Evolutionary conservation across 2,113 vertebrate genomes (phyloP), one percentile per base, ranked within the genome.

Genomic region (Rousettus leschenaultii): DNA sequence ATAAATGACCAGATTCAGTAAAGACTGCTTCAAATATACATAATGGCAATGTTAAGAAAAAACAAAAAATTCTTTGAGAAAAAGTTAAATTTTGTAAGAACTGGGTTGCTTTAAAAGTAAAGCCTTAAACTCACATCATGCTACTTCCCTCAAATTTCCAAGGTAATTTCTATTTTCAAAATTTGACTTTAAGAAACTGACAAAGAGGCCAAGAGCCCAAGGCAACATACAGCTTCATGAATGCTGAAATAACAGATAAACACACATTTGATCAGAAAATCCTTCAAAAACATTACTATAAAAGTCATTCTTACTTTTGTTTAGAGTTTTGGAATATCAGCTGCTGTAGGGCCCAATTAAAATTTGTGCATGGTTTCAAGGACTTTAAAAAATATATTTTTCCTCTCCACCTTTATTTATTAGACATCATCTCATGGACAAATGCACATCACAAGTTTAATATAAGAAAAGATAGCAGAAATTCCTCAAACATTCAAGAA

Each of bases 121-220:
- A 48, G 1, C 22, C 77, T 51, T 92, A 21, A 84, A 66, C 5
- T 70, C 3, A 33, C 38, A 33, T 86, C 6, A 74, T n/a, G 18
- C 2, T 43, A 70, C 7, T 1, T 89, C 16, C n/a, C 10, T 66
- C 7, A 1, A 66, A 10, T 68, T 71, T 89, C 15, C 9, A 71
- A 68, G 33, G 24, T 53, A 95, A 95, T 71, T 83, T 83, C 57
- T 80, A 38, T 5, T 53, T 89, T 89, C 21, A 80, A 71, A 70
- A 65, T 70, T 79, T 96, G 61, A 75, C 38, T 95, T 94, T 10
- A 94, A 77, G 75, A 89, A 86, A 93, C 19, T 87, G 77, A 92
- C 78, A 93, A n/a, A 89, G n/a, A 79, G 18, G 30, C 38, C 26
- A 68, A 90, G 24, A 94, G 38, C 26, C 38, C 10, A 93, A 86